Evolutionary conservation across 2,888 invertebrate genomes (phyloP).

Genomic region (Arrhopalites spinosus): DNA sequence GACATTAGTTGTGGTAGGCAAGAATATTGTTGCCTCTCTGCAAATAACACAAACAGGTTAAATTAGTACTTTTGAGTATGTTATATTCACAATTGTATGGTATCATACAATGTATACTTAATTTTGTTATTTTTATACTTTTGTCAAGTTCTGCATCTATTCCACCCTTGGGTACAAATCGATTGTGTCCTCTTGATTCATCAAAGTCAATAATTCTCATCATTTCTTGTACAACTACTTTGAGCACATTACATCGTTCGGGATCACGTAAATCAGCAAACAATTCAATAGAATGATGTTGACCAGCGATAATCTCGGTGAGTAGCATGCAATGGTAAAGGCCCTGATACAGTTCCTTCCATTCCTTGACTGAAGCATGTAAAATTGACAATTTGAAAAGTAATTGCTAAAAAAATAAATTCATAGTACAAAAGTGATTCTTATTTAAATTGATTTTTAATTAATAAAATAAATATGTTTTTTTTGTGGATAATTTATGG

Average conservation of each 20-base stretch:
- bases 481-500: no score
- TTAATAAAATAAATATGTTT: no score
- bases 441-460: background rate
- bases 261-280: slow-evolving; percentile 61
- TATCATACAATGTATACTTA: background rate
- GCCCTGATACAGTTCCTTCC: slow-evolving; percentile 74
- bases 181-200: slow-evolving; percentile 66
- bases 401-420: slow-evolving; percentile 62
- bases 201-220: slow-evolving; percentile 75
- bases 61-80: no score
- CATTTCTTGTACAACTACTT: slow-evolving; percentile 71
- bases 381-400: slow-evolving; percentile 69
- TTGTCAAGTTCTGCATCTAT: slow-evolving; percentile 77
- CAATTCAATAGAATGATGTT: slow-evolving; percentile 62
- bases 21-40: slow-evolving; percentile 44
- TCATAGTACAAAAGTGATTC: background rate
- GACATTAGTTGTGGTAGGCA: slow-evolving; percentile 49
- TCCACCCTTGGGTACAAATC: slow-evolving; percentile 75
- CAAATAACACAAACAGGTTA: background rate
- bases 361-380: slow-evolving; percentile 69
- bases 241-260: slow-evolving; percentile 59
- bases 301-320: slow-evolving; percentile 68
- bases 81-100: no score
- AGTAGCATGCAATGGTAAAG: slow-evolving; percentile 71
- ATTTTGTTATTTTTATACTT: slow-evolving; percentile 61